Percentiles rank a stretch among this genome's conserved stretches.
Conservation (phyloP, 2,113 vertebrate genomes). For the Dryoscopus gambensis region DNA sequence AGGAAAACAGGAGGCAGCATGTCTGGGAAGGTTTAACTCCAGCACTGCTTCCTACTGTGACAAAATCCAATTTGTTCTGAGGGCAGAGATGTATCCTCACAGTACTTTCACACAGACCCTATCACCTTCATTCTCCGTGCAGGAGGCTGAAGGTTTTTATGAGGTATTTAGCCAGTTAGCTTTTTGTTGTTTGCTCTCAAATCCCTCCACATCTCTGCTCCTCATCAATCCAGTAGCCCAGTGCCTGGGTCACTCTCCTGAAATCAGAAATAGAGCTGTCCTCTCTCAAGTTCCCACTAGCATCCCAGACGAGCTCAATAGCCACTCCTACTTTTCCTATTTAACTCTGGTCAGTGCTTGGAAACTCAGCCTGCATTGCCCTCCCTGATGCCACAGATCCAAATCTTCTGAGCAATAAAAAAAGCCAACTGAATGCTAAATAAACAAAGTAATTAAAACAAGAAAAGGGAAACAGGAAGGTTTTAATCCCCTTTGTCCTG, state of each 20-base stretch:
- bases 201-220: background rate
- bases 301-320: background rate
- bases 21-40: background rate
- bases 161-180: background rate
- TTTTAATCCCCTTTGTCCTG: background rate
- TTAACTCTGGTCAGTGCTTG: background rate
- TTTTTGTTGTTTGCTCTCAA: background rate
- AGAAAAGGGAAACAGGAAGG: background rate
- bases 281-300: background rate
- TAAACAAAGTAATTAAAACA: background rate
- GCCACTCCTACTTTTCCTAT: background rate
- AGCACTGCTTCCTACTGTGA: background rate
- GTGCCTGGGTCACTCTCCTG: background rate
- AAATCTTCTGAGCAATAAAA: background rate
- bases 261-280: background rate
- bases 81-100: background rate
- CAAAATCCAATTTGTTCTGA: background rate
- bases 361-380: background rate
- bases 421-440: background rate
- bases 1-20: background rate
- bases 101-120: background rate
- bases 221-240: background rate
- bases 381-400: background rate
- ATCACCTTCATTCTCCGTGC: background rate
- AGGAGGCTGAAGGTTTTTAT: background rate